These are phyloP conservation scores for Festucalex cinctus DNA, from an alignment of 2,113 vertebrate genomes.

Conservation along the genomic window DNA sequence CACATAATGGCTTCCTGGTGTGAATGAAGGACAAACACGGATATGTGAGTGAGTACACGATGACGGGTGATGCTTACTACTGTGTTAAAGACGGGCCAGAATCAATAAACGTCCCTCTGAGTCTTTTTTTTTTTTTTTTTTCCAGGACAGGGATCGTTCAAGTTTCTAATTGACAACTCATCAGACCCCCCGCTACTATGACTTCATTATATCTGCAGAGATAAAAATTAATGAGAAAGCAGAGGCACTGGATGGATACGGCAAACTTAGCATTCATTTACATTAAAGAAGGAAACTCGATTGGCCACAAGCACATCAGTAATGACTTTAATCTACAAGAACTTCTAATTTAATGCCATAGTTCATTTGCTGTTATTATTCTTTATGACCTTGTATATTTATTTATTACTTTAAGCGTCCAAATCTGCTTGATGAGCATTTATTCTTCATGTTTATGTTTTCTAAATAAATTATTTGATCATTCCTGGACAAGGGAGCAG, in stretches of 20 bases:
- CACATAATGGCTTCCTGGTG: constrained; percentile 3
- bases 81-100: constrained; percentile 40
- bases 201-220: constrained; percentile 69
- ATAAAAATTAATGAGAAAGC: constrained; percentile 72
- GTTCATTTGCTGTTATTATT: constrained; percentile 64
- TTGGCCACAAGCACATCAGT: constrained; percentile 58
- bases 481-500: constrained; percentile 26
- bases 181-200: constrained; percentile 66
- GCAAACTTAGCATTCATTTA: constrained; percentile 69
- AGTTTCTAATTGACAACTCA: constrained; percentile 68
- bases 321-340: constrained; percentile 67
- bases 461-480: constrained; percentile 19
- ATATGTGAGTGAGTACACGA: constrained; percentile 6
- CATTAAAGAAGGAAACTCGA: constrained; percentile 63
- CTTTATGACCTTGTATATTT: constrained; percentile 64
- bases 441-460: constrained; percentile 50
- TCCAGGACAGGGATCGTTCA: constrained; percentile 61
- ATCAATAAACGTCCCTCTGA: constrained; percentile 50
- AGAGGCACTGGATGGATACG: constrained; percentile 60
- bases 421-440: constrained; percentile 36
- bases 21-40: constrained; percentile 30
- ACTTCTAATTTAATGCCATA: constrained; percentile 61
- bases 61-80: constrained; percentile 19
- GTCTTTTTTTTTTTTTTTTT: constrained; percentile 24
- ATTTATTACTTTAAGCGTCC: constrained; percentile 40